phyloP scores from a whole-genome alignment of 1,140 invertebrate species.

The Papilio polyxenes region DNA sequence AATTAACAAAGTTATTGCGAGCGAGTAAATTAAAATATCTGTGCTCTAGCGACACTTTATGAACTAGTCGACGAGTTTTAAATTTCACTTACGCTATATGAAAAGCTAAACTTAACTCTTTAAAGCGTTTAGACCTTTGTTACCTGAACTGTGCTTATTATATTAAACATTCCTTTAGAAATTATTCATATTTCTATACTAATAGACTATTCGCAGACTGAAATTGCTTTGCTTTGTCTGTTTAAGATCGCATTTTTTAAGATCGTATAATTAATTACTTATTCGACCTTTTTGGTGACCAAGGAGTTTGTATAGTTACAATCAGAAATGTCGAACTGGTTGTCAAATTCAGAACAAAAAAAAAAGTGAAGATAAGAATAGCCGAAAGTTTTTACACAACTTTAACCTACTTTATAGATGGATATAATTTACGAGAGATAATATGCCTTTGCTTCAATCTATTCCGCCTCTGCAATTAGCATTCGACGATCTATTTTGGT shows the following conservation, averaged over 20 bases:
- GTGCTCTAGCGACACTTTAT: not conserved
- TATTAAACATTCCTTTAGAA: constrained; percentile 14
- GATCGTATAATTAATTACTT: no score
- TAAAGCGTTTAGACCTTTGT: not conserved
- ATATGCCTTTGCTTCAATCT: not conserved
- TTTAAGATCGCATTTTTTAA: no score
- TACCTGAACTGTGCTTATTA: not conserved
- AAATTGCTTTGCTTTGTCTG: not conserved
- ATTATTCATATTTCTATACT: not conserved
- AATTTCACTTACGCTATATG: constrained; percentile 16
- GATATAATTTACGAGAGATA: not conserved
- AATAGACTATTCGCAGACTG: not conserved
- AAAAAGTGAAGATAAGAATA: no score
- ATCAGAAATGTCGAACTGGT: no score
- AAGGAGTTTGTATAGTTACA: no score
- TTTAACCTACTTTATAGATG: no score
- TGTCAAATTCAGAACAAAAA: no score
- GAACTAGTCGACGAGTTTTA: constrained; percentile 10
- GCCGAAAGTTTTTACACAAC: no score
- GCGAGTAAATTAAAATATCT: not conserved
- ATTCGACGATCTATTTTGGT: constrained; percentile 18
- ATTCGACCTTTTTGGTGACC: no score
- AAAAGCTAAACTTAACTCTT: constrained; percentile 23
- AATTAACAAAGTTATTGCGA: not conserved
- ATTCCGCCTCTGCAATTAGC: not conserved